Evolutionary conservation across 2,113 vertebrate genomes (phyloP).

Genomic region (Lasiurus borealis): DNA sequence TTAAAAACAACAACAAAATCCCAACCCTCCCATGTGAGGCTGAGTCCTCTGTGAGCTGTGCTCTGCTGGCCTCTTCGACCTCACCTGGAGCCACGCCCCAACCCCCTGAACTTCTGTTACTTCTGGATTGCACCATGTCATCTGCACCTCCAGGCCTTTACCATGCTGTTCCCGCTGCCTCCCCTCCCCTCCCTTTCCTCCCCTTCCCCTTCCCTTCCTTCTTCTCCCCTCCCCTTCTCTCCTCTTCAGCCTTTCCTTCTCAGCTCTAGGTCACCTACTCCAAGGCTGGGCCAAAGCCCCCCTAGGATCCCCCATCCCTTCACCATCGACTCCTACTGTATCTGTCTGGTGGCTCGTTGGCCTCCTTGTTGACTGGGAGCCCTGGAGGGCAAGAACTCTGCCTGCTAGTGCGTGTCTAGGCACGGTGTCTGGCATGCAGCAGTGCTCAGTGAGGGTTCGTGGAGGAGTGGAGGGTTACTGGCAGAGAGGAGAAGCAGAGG

Average conservation of each 20-base stretch:
- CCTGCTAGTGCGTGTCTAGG: not conserved
- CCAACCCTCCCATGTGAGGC: not conserved
- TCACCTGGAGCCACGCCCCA: not conserved
- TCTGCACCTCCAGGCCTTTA: not conserved
- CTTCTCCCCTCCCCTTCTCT: too few relatives aligned
- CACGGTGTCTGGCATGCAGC: not conserved
- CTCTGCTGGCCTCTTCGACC: not conserved
- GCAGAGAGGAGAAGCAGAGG: not conserved
- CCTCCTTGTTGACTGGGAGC: accelerated
- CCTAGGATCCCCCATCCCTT: not conserved
- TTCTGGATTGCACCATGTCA: not conserved
- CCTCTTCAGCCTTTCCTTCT: not conserved
- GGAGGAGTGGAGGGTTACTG: not conserved
- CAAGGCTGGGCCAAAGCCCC: not conserved
- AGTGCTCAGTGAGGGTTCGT: not conserved
- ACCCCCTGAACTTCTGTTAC: too few relatives aligned
- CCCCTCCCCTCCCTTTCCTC: not conserved
- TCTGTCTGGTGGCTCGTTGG: not conserved
- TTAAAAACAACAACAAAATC: too few relatives aligned
- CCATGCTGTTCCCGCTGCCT: not conserved
- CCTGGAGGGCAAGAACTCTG: not conserved
- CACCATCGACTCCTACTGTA: accelerated
- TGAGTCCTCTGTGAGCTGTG: accelerated
- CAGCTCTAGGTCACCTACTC: not conserved
- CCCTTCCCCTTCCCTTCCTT: too few relatives aligned